A percentile compares a stretch with the other conserved stretches of the same genome.
phyloP scores from a whole-genome alignment of 2,888 invertebrate genomes.

The Phalera bucephala region DNA sequence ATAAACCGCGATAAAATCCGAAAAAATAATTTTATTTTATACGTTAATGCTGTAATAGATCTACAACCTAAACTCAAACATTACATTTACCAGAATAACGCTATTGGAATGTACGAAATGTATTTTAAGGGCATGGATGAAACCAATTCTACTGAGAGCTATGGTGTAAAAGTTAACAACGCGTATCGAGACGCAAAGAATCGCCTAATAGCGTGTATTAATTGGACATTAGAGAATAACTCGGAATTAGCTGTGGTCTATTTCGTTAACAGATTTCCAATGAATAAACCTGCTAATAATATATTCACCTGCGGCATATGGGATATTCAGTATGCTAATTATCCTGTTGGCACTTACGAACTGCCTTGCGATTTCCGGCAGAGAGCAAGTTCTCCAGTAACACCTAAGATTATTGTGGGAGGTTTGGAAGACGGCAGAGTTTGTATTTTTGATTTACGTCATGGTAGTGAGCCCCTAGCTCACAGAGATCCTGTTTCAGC shows the following conservation, averaged over 20 bases:
- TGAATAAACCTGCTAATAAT: slow-evolving; percentile 25
- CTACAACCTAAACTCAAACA: slow-evolving; percentile 81
- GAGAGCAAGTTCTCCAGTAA: slow-evolving; percentile 41
- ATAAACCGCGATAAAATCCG: no score
- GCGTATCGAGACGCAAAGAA: slow-evolving; percentile 82
- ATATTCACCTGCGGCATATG: slow-evolving; percentile 84
- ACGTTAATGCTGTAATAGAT: slow-evolving; percentile 83
- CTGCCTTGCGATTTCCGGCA: slow-evolving; percentile 55
- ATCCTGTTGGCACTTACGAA: slow-evolving; percentile 30
- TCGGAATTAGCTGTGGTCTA: slow-evolving; percentile 85
- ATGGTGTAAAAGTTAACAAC: slow-evolving; percentile 80
- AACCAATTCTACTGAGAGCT: slow-evolving; percentile 70
- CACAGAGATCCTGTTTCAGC: slow-evolving; percentile 79
- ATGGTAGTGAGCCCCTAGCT: slow-evolving; percentile 85
- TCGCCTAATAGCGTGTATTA: slow-evolving; percentile 78
- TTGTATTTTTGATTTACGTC: slow-evolving; percentile 88
- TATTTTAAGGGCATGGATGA: slow-evolving; percentile 84
- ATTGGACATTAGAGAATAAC: slow-evolving; percentile 86
- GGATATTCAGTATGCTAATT: slow-evolving; percentile 75
- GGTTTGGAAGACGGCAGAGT: slow-evolving; percentile 57
- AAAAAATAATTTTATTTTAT: no score
- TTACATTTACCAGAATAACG: slow-evolving; percentile 88
- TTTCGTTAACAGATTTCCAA: slow-evolving; percentile 57
- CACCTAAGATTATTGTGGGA: slow-evolving; percentile 42
- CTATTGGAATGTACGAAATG: slow-evolving; percentile 88